Evolutionary conservation across 1,140 invertebrate species (phyloP).

Genomic region (Hyles euphorbiae): DNA sequence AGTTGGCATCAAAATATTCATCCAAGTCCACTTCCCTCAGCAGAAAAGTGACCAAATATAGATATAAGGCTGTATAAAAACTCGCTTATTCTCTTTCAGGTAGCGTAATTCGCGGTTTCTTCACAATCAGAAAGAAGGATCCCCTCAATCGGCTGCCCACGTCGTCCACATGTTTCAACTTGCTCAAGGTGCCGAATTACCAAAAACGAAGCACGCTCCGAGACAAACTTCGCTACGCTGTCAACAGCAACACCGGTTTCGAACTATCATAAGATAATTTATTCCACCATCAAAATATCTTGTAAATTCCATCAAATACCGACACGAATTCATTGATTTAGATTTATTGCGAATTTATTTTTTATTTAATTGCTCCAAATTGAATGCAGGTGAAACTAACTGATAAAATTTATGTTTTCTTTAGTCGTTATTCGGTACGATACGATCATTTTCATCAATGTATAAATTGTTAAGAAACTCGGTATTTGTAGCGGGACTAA

Average conservation of each 20-base stretch:
- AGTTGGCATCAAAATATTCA: too few relatives aligned
- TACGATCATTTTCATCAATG: too few relatives aligned
- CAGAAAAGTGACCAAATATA: neutral
- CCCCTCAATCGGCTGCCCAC: slow-evolving; percentile 97
- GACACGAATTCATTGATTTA: neutral
- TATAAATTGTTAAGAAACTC: too few relatives aligned
- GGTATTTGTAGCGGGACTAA: too few relatives aligned
- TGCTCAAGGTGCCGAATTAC: slow-evolving; percentile 99
- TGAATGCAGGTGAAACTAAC: too few relatives aligned
- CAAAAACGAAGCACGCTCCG: slow-evolving; percentile 95
- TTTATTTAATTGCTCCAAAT: too few relatives aligned
- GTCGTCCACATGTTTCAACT: slow-evolving; percentile 99
- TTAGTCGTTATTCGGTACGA: too few relatives aligned
- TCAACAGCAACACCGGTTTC: slow-evolving; percentile 98
- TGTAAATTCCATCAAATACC: neutral
- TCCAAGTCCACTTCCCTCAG: too few relatives aligned
- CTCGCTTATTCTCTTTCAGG: slow-evolving; percentile 70
- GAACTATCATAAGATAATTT: slow-evolving; percentile 89
- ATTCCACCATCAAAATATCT: neutral
- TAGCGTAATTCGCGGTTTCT: slow-evolving; percentile 97
- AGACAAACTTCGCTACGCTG: slow-evolving; percentile 98
- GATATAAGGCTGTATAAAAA: neutral
- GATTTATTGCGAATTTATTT: neutral
- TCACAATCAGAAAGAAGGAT: slow-evolving; percentile 97
- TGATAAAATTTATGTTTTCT: too few relatives aligned